Conservation (phyloP, 2,113 vertebrate genomes). For the Dendropsophus ebraccatus region DNA sequence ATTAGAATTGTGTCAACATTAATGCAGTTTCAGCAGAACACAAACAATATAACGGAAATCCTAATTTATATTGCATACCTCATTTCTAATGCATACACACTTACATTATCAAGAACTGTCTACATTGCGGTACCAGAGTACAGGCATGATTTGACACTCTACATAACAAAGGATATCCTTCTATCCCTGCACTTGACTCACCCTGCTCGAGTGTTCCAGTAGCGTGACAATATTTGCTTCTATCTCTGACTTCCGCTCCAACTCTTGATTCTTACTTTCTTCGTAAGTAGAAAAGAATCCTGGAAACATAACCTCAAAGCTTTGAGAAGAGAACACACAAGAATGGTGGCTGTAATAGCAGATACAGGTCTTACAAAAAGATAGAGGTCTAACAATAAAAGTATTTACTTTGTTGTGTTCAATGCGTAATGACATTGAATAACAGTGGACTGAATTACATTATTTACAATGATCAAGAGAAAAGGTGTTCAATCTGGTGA, state of each 20-base stretch:
- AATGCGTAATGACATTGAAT: too few relatives aligned
- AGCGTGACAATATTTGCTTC: constrained; percentile 84
- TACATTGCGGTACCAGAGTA: background rate
- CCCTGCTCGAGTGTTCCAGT: constrained; percentile 88
- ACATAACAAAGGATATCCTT: constrained; percentile 21
- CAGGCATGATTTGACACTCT: background rate
- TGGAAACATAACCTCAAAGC: constrained; percentile 62
- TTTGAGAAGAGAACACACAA: background rate
- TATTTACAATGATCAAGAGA: too few relatives aligned
- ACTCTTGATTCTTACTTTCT: constrained; percentile 76
- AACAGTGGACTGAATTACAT: too few relatives aligned
- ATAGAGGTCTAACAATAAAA: too few relatives aligned
- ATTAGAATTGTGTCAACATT: constrained; percentile 43
- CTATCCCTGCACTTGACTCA: constrained; percentile 58
- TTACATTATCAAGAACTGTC: background rate
- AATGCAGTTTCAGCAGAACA: constrained; percentile 28
- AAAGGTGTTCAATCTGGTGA: too few relatives aligned
- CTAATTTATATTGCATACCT: background rate
- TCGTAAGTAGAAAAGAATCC: constrained; percentile 87
- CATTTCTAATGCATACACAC: background rate
- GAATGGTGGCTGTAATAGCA: constrained; percentile 25
- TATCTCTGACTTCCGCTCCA: constrained; percentile 75
- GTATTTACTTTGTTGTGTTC: too few relatives aligned
- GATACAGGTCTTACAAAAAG: too few relatives aligned
- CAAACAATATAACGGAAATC: constrained; percentile 21